A percentile compares a stretch with the other conserved stretches of the same genome.
Conservation (phyloP, 2,113 vertebrate species). For the Serinus canaria region DNA sequence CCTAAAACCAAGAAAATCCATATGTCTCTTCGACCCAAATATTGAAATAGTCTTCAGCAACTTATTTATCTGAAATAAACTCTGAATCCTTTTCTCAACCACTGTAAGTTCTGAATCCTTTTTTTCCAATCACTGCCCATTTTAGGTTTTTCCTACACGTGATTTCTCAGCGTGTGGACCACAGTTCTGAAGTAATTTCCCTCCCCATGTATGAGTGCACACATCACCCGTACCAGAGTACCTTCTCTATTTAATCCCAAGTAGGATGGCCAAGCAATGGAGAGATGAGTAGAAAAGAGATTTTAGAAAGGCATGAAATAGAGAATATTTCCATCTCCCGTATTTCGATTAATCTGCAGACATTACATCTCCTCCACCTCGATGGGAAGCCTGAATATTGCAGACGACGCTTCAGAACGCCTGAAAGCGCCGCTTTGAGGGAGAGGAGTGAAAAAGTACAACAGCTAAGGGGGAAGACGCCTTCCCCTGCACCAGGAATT, state of each 20-base stretch:
- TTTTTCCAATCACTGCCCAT: neutral
- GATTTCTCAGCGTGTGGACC: accelerated
- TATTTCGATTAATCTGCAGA: neutral
- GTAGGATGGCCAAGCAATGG: accelerated
- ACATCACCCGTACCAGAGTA: neutral
- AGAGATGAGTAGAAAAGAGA: neutral
- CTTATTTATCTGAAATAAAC: neutral
- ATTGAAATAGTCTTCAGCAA: neutral
- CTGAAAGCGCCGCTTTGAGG: neutral
- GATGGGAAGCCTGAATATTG: neutral
- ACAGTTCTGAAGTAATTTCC: neutral
- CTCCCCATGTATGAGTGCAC: neutral
- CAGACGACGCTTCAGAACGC: accelerated
- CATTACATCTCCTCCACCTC: accelerated
- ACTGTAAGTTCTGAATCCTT: neutral
- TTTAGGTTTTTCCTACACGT: neutral
- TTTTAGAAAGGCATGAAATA: neutral
- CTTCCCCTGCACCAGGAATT: neutral
- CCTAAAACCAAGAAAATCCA: neutral
- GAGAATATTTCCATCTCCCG: neutral
- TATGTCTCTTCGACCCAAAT: neutral
- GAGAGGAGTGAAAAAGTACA: accelerated
- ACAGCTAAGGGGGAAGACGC: neutral
- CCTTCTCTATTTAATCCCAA: neutral
- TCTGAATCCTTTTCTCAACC: neutral